Conservation (phyloP, 2,888 invertebrate genomes). For the Morinoia aosen region DNA sequence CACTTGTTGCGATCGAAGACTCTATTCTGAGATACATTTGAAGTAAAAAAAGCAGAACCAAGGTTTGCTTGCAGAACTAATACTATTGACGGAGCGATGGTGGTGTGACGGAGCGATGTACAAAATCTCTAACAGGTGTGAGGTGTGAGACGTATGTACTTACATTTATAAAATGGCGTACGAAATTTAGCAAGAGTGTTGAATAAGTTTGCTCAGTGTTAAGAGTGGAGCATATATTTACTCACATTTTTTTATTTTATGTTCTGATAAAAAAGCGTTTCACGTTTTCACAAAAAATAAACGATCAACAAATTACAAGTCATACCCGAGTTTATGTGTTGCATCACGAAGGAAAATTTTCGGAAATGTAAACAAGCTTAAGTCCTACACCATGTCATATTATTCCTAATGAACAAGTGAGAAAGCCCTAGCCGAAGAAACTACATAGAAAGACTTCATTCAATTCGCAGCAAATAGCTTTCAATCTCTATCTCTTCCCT, state of each 20-base stretch:
- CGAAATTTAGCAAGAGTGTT: too few relatives aligned
- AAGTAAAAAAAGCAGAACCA: not conserved
- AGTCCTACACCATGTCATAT: not conserved
- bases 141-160: too few relatives aligned
- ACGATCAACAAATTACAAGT: not conserved
- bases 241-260: too few relatives aligned
- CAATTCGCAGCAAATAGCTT: not conserved
- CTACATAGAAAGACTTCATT: not conserved
- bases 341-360: not conserved
- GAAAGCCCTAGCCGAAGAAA: not conserved
- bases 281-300: too few relatives aligned
- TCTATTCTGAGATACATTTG: not conserved
- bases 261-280: too few relatives aligned
- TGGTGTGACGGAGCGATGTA: too few relatives aligned
- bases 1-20: not conserved
- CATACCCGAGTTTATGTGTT: not conserved
- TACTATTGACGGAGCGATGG: too few relatives aligned
- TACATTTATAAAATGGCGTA: too few relatives aligned
- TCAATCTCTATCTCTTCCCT: not conserved
- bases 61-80: not conserved
- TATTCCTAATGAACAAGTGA: not conserved
- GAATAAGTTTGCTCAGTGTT: too few relatives aligned
- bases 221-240: too few relatives aligned
- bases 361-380: not conserved
- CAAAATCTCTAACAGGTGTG: too few relatives aligned